Evolutionary conservation across 2,888 invertebrate genomes (phyloP), one percentile per base, ranked within the genome.

Genomic region (Heliconius sara): DNA sequence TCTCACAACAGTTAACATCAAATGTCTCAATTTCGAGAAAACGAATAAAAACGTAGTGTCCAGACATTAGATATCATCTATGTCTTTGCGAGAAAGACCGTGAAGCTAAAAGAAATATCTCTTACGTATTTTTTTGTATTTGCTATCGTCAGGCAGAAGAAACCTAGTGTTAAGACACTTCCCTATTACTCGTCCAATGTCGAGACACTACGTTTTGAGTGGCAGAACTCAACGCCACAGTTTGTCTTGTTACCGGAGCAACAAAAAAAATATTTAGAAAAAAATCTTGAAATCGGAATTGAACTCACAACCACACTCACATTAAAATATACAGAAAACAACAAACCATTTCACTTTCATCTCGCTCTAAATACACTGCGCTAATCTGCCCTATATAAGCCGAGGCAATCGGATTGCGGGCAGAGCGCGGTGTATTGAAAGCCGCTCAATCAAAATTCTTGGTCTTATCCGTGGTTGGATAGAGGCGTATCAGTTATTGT

Each of bases 301-400:
- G 57, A 57, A 57, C 16, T 9, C 60, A 22, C n/a, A n/a, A 4
- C 6, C 12, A 65, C 25, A 5, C 4, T 2, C 57, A 52, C n/a
- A 27, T 0, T 4, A 66, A 30, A 66, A 12, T 16, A 66, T 19
- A 67, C 1, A 3, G 16, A 67, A 6, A 67, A 30, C 10, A 34
- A 43, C 25, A 68, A 43, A n/a, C 25, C 12, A 43, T 43, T 43
- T 43, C 43, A 68, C 68, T 68, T 43, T 68, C 39, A 39, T 43
- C 13, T 68, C 30, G n/a, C 47, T 30, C 30, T 30, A 47, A 73
- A 78, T 78, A 43, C 72, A 66, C 39, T 22, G 47, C 66, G 52
- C 57, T 81, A 77, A 76, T 57, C 77, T 77, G 65, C 67, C 57
- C 76, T 57, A 68, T 79, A 73, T 81, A 73, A 60, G 27, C 76